Evolutionary conservation across 2,113 vertebrate species (phyloP), one percentile per base, ranked within the genome.

Genomic region (Lota lota): DNA sequence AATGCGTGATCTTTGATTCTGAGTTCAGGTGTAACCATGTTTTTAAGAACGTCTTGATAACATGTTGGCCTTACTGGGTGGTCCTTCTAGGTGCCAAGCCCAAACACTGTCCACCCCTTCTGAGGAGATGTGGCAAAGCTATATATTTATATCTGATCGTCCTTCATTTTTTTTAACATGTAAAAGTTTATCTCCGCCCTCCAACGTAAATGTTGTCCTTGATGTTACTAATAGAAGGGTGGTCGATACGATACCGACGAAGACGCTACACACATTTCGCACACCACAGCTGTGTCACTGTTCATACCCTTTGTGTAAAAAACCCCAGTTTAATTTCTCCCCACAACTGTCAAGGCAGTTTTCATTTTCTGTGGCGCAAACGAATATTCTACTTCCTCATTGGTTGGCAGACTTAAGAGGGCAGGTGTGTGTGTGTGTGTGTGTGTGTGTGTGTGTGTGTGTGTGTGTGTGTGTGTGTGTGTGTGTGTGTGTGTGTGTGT

Each of bases 61-160:
- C 78, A 77, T 86, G 79, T 66, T 83, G 87, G 84, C 85, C 87
- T 80, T 80, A 86, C 71, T 80, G 86, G 70, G 78, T 69, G 24
- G 74, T 69, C 75, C 72, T 75, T 68, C 72, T 66, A 17, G 65
- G 76, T 72, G 73, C 64, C 82, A 70, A 56, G 56, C 75, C 85
- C 66, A 17, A 65, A 24, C 40, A 58, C 54, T 59, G 4, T 40
- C 57, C 68, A 54, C 40, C 28, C 59, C 73, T 0, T 51, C 58
- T 70, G 61, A 61, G 70, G 33, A 53, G 71, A 65, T 22, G 22
- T 57, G 50, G 61, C 61, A 70, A 63, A 64, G 66, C 61, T 73
- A 66, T 20, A 21, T 64, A 21, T 72, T 65, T 69, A 33, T 11
- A 22, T 59, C 47, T 21, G 63, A 62, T 77, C 69, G 61, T 6